Evolutionary conservation across 2,888 invertebrate species (phyloP).

Genomic region (Ichneumoninae sp.): DNA sequence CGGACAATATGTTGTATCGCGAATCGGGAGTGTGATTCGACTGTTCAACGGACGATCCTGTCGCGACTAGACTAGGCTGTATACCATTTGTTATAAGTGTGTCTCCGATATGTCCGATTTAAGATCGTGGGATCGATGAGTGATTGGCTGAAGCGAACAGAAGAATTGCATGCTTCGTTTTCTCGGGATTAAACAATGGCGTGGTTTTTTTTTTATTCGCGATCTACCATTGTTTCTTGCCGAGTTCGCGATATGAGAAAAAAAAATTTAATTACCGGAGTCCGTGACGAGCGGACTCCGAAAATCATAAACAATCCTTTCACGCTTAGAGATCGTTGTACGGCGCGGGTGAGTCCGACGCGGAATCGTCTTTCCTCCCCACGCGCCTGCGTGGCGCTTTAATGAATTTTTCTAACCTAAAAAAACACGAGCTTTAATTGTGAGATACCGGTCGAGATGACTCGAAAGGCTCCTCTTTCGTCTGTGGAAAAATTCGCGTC

Average conservation of each 20-base stretch:
- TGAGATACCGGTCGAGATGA: conserved; percentile 27
- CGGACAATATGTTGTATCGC: conserved; percentile 58
- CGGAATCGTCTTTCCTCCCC: conserved; percentile 23
- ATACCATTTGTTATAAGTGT: conserved; percentile 58
- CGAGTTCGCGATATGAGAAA: conserved; percentile 40
- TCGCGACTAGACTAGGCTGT: conserved; percentile 56
- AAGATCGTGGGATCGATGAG: conserved; percentile 49
- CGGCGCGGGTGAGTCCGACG: conserved; percentile 45
- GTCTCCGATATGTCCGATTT: conserved; percentile 54
- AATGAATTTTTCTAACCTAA: conserved; percentile 57
- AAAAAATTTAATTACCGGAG: conserved; percentile 24
- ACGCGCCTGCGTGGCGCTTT: conserved; percentile 18
- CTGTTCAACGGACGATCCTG: conserved; percentile 41
- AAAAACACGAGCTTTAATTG: conserved; percentile 25
- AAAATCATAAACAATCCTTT: conserved; percentile 32
- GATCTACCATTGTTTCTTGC: conserved; percentile 3
- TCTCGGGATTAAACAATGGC: conserved; percentile 36
- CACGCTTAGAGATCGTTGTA: conserved; percentile 62
- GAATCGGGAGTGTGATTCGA: conserved; percentile 60
- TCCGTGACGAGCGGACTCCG: conserved; percentile 32
- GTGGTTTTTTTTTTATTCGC: conserved; percentile 26
- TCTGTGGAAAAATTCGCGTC: conserved; percentile 69
- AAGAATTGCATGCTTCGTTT: conserved; percentile 37
- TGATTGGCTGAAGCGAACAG: conserved; percentile 36
- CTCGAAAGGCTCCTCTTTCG: conserved; percentile 38